phyloP scores from a whole-genome alignment of 2,113 vertebrate species.

The Pseudorectes ferrugineus region DNA sequence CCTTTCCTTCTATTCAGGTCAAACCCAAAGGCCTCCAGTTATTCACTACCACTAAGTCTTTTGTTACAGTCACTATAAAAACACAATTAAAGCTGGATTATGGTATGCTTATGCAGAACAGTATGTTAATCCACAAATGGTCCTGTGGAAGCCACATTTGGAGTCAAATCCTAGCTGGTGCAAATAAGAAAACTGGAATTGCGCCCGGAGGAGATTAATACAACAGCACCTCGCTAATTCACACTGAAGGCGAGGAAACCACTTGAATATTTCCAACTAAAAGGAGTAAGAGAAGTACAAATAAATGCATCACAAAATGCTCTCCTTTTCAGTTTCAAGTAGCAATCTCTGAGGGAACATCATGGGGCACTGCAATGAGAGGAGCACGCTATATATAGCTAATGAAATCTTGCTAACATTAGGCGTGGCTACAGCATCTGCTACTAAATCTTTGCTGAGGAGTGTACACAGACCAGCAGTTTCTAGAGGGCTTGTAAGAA shows the following conservation, averaged over 20 bases:
- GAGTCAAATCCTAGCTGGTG: background rate
- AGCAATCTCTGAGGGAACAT: background rate
- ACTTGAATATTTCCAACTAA: background rate
- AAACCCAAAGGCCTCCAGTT: background rate
- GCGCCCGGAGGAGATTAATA: constrained; percentile 38
- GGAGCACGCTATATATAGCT: background rate
- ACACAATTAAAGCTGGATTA: constrained; percentile 52
- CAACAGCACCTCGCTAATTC: background rate
- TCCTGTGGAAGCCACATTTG: constrained; percentile 17
- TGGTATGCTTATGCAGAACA: background rate
- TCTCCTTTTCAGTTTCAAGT: background rate
- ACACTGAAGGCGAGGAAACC: background rate
- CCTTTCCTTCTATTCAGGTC: background rate
- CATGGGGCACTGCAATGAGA: background rate
- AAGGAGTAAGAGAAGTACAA: background rate
- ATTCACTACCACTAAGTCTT: constrained; percentile 2
- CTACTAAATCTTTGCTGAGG: constrained; percentile 28
- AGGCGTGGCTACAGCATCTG: constrained; percentile 38
- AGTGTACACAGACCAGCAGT: background rate
- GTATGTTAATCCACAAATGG: constrained; percentile 33
- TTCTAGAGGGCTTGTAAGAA: background rate
- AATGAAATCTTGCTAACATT: constrained; percentile 28
- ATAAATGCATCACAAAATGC: background rate
- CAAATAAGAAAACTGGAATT: background rate
- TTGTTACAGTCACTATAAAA: constrained; percentile 48